Base-by-base conservation (phyloP, 1,140 invertebrate genomes). In the Lucilia sericata region DNA sequence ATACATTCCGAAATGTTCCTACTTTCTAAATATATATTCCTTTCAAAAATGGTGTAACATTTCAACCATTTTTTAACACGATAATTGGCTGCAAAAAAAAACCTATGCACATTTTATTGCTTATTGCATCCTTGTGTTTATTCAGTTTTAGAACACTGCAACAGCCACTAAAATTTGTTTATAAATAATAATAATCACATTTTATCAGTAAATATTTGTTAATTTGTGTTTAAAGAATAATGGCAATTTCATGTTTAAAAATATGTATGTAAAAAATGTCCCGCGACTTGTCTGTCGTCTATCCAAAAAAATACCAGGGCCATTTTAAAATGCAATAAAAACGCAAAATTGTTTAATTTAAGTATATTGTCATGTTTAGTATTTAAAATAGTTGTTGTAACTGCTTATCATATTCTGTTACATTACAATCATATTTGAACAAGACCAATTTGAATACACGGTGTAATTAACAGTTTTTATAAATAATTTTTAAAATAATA, bases 381-480 rank as follows among this genome's bases (percentile, higher is more conserved):
- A 17, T 55, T 55, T 55, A 42, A 42, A 42, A 10, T 42, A 17
- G 51, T 17, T 55, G 17, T 55, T 5, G 5, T 55, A 13, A 12
- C 13, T 55, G 51, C 12, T 17, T 55, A 55, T 55, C 17, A 55
- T 55, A 12, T 17, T 17, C 13, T 55, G 21, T 9, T 70, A 70
- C n/a, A 21, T 70, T 42, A 42, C 42, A 7, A 70, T 25, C 9
- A 70, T 70, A n/a, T 70, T 70, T 70, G 21, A 19, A 21, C n/a
- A 70, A 70, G 65, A 25, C 65, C 9, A 19, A 21, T 70, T 70
- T 70, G 65, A 21, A 21, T 55, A 14, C n/a, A 5, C 25, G 25
- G 19, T 70, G 55, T 60, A 70, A 70, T 70, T 70, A 70, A 70
- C 65, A 70, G 65, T 70, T 70, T 70, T 70, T 70, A 70, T 70